Conservation (phyloP, 92 coral and sea anemone genomes). For the Paragorgia papillata region DNA sequence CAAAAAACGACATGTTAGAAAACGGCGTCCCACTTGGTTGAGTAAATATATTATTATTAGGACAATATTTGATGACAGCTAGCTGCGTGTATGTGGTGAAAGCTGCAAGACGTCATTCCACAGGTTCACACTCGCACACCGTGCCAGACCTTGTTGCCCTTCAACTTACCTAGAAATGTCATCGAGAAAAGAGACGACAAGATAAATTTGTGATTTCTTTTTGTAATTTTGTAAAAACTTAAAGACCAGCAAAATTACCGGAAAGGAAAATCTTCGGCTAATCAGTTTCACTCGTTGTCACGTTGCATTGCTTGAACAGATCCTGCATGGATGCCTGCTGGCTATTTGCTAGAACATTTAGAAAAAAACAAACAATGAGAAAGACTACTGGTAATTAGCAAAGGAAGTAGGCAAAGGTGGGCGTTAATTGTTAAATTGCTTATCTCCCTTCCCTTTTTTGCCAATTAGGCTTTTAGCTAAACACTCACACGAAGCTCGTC, state of each 20-base stretch:
- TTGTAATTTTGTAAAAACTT: too few species aligned
- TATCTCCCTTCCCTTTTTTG: conserved; percentile 13
- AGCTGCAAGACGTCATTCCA: background rate
- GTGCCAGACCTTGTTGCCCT: too few species aligned
- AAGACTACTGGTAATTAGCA: background rate
- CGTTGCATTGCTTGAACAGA: too few species aligned
- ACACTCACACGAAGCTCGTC: background rate
- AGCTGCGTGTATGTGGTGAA: background rate
- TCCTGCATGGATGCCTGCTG: too few species aligned
- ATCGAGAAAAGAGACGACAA: too few species aligned
- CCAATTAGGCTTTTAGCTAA: conserved; percentile 2
- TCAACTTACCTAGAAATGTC: too few species aligned
- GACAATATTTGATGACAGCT: too few species aligned
- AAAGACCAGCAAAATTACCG: too few species aligned
- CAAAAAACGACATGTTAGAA: background rate
- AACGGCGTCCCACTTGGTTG: background rate
- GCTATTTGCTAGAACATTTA: background rate
- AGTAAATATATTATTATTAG: background rate
- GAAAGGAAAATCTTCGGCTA: too few species aligned
- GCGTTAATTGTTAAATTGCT: conserved; percentile 43
- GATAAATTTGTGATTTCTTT: too few species aligned
- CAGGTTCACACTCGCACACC: background rate
- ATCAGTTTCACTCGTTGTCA: too few species aligned
- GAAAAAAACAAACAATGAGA: background rate
- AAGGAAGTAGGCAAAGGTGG: conserved; percentile 18